A percentile compares a stretch with the other conserved stretches of the same genome.
These are phyloP conservation scores for Phodopus roborovskii DNA, from an alignment of 2,113 vertebrate species.

Conservation along the genomic window DNA sequence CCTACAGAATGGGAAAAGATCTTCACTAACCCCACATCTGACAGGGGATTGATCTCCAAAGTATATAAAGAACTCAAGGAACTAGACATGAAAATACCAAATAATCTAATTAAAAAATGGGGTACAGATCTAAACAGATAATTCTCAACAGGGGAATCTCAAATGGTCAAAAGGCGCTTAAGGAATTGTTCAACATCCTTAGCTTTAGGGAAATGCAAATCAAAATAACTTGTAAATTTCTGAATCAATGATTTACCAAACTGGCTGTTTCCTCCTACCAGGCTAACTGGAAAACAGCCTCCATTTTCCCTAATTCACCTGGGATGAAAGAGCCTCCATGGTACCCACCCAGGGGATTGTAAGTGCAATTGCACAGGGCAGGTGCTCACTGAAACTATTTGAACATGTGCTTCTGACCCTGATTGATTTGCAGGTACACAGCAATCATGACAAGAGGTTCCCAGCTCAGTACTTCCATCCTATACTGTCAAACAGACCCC, in stretches of 20 bases:
- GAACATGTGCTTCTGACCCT: neutral
- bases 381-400: conserved; percentile 39
- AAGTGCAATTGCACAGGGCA: conserved; percentile 53
- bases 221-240: neutral
- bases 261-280: conserved; percentile 29
- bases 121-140: too few species aligned
- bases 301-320: neutral
- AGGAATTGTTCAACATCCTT: too few species aligned
- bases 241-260: conserved; percentile 35
- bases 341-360: neutral
- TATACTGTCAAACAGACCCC: conserved; percentile 53
- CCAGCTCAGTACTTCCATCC: conserved; percentile 20
- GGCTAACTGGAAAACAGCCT: neutral
- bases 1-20: too few species aligned
- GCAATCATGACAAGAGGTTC: conserved; percentile 49
- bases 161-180: too few species aligned
- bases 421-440: conserved; percentile 55
- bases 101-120: too few species aligned
- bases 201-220: too few species aligned
- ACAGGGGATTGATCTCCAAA: too few species aligned
- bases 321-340: conserved; percentile 12
- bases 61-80: too few species aligned
- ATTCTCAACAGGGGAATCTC: too few species aligned
- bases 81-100: too few species aligned
- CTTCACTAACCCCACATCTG: too few species aligned